Evolutionary conservation across 2,888 invertebrate genomes (phyloP), one percentile per base, ranked within the genome.

Genomic region (Empis stercorea): DNA sequence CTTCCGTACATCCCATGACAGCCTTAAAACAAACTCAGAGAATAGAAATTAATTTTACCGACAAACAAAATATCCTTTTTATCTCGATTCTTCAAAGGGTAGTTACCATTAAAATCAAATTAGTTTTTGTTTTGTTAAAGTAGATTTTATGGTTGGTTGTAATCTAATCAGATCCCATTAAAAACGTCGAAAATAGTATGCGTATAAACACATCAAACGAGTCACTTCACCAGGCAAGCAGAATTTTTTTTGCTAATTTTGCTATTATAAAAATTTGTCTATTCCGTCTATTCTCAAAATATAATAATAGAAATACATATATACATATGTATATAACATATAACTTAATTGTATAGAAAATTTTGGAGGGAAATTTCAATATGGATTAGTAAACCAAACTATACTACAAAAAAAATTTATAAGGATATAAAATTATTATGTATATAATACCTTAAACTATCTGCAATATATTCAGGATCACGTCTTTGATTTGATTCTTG

Each of bases 401-500:
- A n/a, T 13, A n/a, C n/a, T 34, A 34, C n/a, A 34, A 34, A 34
- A 34, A 34, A 34, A 13, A 6, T 38, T 10, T 17, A 38, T 15
- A 16, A 14, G 2, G 5, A 15, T 15, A 37, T 37, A 37, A 37
- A n/a, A n/a, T n/a, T 37, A 37, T 14, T n/a, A 16, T 15, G 6
- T 23, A 7, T 9, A 40, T 13, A 23, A 40, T 45, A 61, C 61
- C 54, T 57, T 10, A 82, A 63, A 0, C 78, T 74, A 10, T 63
- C 59, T 1, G 79, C 73, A 9, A 87, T 76, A 0, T 46, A 54
- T 0, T 65, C 57, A 0, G 76, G 72, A 43, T 63, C 58, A 0
- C 76, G 74, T 16, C 70, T 71, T 49, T 79, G 77, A 52, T 84
- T 76, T 0, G 66, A 60, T 57, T 81, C 78, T 44, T 82, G 82